These are phyloP conservation scores for Rhingia rostrata DNA, from an alignment of 2,888 invertebrate species.

Conservation along the genomic window DNA sequence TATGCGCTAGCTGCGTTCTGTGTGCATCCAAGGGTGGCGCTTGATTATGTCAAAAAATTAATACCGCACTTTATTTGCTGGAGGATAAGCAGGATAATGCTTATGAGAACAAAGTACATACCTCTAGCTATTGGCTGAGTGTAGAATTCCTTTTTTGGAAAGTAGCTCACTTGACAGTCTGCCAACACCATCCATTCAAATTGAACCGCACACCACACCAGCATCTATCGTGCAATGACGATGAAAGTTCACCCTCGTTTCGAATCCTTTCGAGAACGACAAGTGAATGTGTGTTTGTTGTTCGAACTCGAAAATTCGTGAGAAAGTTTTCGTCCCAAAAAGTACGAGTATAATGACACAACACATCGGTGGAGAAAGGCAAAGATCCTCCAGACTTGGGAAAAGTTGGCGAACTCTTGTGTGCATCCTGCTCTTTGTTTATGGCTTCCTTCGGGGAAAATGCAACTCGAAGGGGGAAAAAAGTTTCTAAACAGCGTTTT, in stretches of 20 bases:
- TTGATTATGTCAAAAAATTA: conserved; percentile 49
- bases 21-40: neutral
- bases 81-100: conserved; percentile 33
- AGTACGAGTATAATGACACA: conserved; percentile 29
- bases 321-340: conserved; percentile 37
- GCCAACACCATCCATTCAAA: conserved; percentile 61
- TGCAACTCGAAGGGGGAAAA: conserved; percentile 11
- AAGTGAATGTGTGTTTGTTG: conserved; percentile 40
- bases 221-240: neutral
- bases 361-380: conserved; percentile 8
- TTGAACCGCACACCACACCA: conserved; percentile 25
- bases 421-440: conserved; percentile 37
- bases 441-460: conserved; percentile 17
- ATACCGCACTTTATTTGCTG: conserved; percentile 59
- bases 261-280: conserved; percentile 1
- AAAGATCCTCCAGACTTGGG: conserved; percentile 22
- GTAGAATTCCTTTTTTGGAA: neutral
- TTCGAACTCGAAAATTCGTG: conserved; percentile 30
- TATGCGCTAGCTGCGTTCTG: neutral
- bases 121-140: conserved; percentile 17
- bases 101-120: conserved; percentile 29
- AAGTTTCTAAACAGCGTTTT: conserved; percentile 32
- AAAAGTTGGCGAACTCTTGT: conserved; percentile 38
- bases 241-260: conserved; percentile 35
- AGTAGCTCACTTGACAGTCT: conserved; percentile 55